These are phyloP conservation scores for Brotula barbata DNA, from an alignment of 2,797 vertebrate genomes.

Conservation along the genomic window DNA sequence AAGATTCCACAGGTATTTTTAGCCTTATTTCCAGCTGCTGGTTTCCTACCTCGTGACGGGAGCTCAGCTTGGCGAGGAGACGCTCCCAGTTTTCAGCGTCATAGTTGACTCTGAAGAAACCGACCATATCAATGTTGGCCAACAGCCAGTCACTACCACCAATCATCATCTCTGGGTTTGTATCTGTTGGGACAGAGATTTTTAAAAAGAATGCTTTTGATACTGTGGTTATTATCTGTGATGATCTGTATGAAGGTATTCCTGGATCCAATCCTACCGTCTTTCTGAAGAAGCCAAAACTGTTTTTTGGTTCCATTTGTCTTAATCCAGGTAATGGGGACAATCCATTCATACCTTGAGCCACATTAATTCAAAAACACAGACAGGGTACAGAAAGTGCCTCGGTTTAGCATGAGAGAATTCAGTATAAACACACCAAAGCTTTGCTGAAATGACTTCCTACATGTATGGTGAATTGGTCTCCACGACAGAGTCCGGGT, in stretches of 20 bases:
- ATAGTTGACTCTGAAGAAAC: conserved; percentile 91
- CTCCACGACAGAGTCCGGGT: conserved; percentile 51
- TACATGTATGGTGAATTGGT: conserved; percentile 80
- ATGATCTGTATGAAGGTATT: background rate
- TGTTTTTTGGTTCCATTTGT: rapidly evolving
- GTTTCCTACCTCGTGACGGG: conserved; percentile 33
- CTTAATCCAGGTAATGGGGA: conserved; percentile 68
- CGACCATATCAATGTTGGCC: conserved; percentile 83
- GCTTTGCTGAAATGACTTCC: conserved; percentile 30
- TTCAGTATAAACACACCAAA: background rate
- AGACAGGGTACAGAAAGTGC: conserved; percentile 24
- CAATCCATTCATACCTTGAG: conserved; percentile 77
- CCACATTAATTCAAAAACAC: conserved; percentile 22
- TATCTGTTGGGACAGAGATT: conserved; percentile 30
- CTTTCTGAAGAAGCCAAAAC: conserved; percentile 63
- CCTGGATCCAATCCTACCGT: conserved; percentile 28
- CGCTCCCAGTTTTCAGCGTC: conserved; percentile 84
- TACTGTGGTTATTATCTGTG: background rate
- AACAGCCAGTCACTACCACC: conserved; percentile 71
- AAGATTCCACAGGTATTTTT: background rate
- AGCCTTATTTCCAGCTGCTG: background rate
- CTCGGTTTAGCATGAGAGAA: background rate
- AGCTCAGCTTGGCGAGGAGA: conserved; percentile 71
- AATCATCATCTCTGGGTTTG: rapidly evolving
- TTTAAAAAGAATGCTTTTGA: background rate